Conservation (phyloP, 1,140 invertebrate genomes). For the Leptinotarsa texana region DNA sequence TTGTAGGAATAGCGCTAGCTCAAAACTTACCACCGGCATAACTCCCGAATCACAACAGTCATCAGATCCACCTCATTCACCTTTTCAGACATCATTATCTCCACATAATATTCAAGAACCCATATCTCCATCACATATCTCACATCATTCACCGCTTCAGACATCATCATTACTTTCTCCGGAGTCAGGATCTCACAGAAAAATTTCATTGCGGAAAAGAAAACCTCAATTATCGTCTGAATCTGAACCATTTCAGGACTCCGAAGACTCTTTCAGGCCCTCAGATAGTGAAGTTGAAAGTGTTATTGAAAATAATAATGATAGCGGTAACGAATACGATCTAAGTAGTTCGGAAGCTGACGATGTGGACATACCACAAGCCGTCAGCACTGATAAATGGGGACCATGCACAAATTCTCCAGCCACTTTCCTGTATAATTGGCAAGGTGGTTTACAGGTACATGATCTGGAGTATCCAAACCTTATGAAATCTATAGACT, state of each 20-base stretch:
- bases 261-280: background rate
- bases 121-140: too few species aligned
- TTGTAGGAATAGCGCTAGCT: too few species aligned
- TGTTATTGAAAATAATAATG: background rate
- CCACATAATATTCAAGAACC: too few species aligned
- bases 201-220: too few species aligned
- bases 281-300: background rate
- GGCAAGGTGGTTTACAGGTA: slow-evolving; percentile 1
- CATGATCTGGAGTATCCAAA: background rate
- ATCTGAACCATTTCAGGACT: background rate
- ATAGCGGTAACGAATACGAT: background rate
- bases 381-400: slow-evolving; percentile 5
- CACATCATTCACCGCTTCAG: too few species aligned
- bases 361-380: background rate
- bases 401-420: slow-evolving; percentile 1
- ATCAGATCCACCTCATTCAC: too few species aligned
- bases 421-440: background rate
- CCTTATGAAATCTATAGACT: slow-evolving; percentile 4
- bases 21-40: too few species aligned
- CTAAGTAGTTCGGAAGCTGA: background rate
- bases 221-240: background rate
- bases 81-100: too few species aligned
- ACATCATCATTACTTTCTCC: too few species aligned
- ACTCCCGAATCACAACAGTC: too few species aligned
- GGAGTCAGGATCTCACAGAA: too few species aligned